Base-by-base conservation (phyloP, 2,113 vertebrate species). In the Osmerus eperlanus region DNA sequence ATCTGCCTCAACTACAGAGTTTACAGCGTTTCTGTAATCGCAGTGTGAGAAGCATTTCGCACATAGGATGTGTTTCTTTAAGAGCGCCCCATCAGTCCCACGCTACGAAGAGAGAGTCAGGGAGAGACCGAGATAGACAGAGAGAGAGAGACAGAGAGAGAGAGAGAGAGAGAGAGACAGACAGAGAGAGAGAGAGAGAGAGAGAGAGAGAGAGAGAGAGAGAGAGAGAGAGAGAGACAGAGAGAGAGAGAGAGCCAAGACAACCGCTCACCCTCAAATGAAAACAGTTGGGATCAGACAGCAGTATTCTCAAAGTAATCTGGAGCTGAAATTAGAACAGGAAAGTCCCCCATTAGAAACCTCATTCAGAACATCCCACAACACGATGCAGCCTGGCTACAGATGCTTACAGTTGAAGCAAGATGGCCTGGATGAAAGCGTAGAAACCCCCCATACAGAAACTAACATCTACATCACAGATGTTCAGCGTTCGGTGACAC, bases 51-150 rank as follows among this genome's bases (percentile, higher is more conserved):
- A 71, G 73, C 21, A 78, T 84, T 74, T 78, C 23, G 1, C 32
- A 41, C 69, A 80, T 72, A 70, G 59, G 18, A 69, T 70, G 67
- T 14, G 67, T 14, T 65, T 21, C 64, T 65, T 73, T n/a, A n/a
- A 32, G 56, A 72, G 60, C 65, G 36, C 36, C 36, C 16, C 59
- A 16, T 6, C 28, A 70, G 51, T 53, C 52, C 32, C 75, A 63
- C 53, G 14, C 55, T 54, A 53, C 1, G 21, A 55, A 60, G 52
- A 53, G 18, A 76, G 62, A 36, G 25, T 59, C 13, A 67, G 60
- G 0, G 63, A 4, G 60, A 14, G 60, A 60, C 6, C 2, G 70
- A 66, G 60, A 14, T 25, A 60, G 7, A 41, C 4, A 41, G 0
- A 18, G 3, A 55, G 65, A 41, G 11, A 61, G 14, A 60, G 47